These are phyloP conservation scores for Takifugu rubripes DNA, from an alignment of 2,797 vertebrate genomes.

Conservation along the genomic window DNA sequence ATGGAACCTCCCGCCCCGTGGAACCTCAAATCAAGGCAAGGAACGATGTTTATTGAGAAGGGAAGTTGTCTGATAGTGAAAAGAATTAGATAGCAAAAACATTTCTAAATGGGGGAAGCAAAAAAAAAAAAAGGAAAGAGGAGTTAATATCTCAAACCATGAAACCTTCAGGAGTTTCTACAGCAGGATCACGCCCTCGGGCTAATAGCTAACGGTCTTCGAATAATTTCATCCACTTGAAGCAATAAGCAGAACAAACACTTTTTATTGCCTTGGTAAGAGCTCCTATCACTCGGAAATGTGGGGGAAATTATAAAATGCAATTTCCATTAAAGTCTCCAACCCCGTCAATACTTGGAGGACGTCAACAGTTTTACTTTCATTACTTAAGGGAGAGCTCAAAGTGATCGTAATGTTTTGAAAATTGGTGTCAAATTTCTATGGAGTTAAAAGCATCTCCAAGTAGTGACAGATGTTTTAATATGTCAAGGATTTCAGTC, in stretches of 20 bases:
- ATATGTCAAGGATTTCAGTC: slow-evolving; percentile 1
- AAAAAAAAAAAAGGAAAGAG: no score
- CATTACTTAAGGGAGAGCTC: slow-evolving; percentile 18
- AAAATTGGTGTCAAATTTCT: slow-evolving; percentile 11
- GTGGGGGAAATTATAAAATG: slow-evolving; percentile 43
- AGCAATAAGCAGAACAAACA: slow-evolving; percentile 74
- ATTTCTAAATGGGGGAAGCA: no score
- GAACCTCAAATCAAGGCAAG: no score
- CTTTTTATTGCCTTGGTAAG: slow-evolving; percentile 57
- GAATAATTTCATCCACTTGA: slow-evolving; percentile 59
- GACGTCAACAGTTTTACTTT: slow-evolving; percentile 36
- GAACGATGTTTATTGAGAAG: no score
- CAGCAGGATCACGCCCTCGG: slow-evolving; percentile 71
- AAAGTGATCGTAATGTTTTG: slow-evolving; percentile 11
- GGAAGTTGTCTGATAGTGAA: no score
- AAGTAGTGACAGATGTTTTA: not conserved
- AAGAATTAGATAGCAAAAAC: no score
- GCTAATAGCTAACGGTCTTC: slow-evolving; percentile 44
- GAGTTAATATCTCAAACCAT: no score
- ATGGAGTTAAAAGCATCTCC: not conserved
- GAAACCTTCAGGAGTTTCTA: no score
- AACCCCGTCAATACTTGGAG: slow-evolving; percentile 23
- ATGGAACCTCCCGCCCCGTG: no score
- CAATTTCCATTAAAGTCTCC: slow-evolving; percentile 40
- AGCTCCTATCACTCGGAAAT: slow-evolving; percentile 44